Percentiles rank a stretch among this genome's conserved stretches.
phyloP scores from a whole-genome alignment of 2,888 invertebrate species.

The Anthoptus insignis region DNA sequence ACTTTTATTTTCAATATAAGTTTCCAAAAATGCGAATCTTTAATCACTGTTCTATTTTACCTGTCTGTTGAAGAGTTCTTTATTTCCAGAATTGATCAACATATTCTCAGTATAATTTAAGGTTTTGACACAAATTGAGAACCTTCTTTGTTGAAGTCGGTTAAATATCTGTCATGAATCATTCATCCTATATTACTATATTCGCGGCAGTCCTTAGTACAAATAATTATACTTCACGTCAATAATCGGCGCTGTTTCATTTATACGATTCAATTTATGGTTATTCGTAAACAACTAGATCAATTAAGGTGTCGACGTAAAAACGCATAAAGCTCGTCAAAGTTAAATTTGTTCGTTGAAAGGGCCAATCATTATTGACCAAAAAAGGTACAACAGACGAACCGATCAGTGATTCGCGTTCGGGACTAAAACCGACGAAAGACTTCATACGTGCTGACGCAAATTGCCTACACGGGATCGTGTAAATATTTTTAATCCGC shows the following conservation, averaged over 20 bases:
- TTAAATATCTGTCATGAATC: no score
- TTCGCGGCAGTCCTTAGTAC: conserved; percentile 7
- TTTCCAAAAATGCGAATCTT: no score
- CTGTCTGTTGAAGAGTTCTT: no score
- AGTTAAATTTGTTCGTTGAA: conserved; percentile 16
- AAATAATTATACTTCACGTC: conserved; percentile 22
- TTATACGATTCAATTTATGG: conserved; percentile 33
- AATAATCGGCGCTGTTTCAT: conserved; percentile 20
- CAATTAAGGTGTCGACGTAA: conserved; percentile 36
- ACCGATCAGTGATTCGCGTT: conserved; percentile 21
- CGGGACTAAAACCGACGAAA: conserved; percentile 9
- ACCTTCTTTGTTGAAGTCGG: no score
- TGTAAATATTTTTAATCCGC: conserved; percentile 48
- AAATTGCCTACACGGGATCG: conserved; percentile 50
- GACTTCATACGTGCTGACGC: conserved; percentile 43
- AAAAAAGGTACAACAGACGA: conserved; percentile 28
- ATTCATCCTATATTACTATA: conserved; percentile 11
- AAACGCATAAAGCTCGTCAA: conserved; percentile 26
- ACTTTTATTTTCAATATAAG: no score
- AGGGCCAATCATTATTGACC: conserved; percentile 26
- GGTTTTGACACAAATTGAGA: no score
- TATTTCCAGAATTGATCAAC: no score
- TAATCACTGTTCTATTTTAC: no score
- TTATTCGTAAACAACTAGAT: background rate
- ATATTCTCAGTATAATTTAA: no score